Percentiles rank a stretch among this genome's conserved stretches.
Evolutionary conservation across 1,140 invertebrate genomes (phyloP).

Genomic region (Drosophila sucinea): DNA sequence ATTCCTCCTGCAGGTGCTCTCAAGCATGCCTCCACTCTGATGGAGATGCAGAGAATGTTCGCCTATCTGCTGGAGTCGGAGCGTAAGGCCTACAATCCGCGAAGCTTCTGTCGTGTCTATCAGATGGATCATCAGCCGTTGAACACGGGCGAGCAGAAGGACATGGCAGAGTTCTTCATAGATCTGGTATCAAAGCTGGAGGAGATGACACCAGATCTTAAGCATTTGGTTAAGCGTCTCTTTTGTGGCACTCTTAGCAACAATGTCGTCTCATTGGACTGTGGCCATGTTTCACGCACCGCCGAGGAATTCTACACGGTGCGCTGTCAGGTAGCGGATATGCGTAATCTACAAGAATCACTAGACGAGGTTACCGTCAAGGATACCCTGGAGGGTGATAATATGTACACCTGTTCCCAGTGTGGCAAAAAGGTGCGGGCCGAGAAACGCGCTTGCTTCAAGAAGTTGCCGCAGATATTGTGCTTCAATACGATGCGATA

Average conservation of each 20-base stretch:
- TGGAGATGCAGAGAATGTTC: conserved; percentile 97
- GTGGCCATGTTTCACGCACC: conserved; percentile 96
- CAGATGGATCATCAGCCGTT: conserved; percentile 98
- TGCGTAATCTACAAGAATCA: conserved; percentile 97
- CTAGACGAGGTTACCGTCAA: conserved; percentile 98
- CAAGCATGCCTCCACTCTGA: conserved; percentile 92
- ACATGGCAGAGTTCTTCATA: conserved; percentile 99
- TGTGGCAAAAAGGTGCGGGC: conserved; percentile 97
- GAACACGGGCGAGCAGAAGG: conserved; percentile 98
- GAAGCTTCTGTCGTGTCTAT: conserved; percentile 97
- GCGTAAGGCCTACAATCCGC: conserved; percentile 96
- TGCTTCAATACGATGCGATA: conserved; percentile 99
- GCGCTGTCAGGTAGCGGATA: conserved; percentile 97
- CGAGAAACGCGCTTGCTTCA: conserved; percentile 97
- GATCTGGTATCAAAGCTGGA: conserved; percentile 97
- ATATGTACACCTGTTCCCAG: conserved; percentile 98
- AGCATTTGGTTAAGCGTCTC: conserved; percentile 94
- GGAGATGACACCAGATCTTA: conserved; percentile 96
- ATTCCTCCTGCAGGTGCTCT: conserved; percentile 85
- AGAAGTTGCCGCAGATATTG: conserved; percentile 95
- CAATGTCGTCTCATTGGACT: conserved; percentile 97
- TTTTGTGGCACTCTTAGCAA: conserved; percentile 97
- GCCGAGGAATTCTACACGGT: conserved; percentile 98
- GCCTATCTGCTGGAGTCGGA: conserved; percentile 97
- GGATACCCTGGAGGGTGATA: conserved; percentile 97